phyloP scores from a whole-genome alignment of 2,888 invertebrate genomes.

The Itoplectis maculator region DNA sequence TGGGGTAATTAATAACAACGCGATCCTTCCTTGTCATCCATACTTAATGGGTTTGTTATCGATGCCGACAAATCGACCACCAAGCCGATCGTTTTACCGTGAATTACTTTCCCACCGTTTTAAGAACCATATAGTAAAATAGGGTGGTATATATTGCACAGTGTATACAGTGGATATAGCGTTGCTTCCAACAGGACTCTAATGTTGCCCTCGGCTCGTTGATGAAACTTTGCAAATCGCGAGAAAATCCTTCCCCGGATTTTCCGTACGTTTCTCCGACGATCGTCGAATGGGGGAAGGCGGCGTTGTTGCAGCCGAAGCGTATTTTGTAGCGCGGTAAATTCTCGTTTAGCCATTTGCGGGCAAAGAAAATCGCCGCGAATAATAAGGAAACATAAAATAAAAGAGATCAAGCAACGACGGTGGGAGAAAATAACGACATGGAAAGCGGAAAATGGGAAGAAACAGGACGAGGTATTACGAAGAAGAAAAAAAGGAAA shows the following conservation, averaged over 20 bases:
- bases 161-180: not conserved
- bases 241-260: constrained; percentile 12
- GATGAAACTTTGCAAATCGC: constrained; percentile 21
- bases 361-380: constrained; percentile 4
- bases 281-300: not conserved
- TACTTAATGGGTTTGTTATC: not conserved
- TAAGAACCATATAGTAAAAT: not conserved
- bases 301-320: not conserved
- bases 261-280: not conserved
- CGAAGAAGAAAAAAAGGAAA: constrained; percentile 2
- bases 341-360: constrained; percentile 51
- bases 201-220: not conserved
- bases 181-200: not conserved
- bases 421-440: constrained; percentile 21
- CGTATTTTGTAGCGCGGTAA: constrained; percentile 22
- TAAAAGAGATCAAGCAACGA: constrained; percentile 18
- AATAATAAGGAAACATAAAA: constrained; percentile 30
- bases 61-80: not conserved
- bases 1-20: constrained; percentile 32
- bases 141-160: not conserved
- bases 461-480: not conserved
- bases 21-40: constrained; percentile 5
- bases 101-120: constrained; percentile 4
- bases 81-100: not conserved
- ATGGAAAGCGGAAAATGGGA: not conserved